Base-by-base conservation (phyloP, 2,797 vertebrate species). In the Phoxinus dragarum region DNA sequence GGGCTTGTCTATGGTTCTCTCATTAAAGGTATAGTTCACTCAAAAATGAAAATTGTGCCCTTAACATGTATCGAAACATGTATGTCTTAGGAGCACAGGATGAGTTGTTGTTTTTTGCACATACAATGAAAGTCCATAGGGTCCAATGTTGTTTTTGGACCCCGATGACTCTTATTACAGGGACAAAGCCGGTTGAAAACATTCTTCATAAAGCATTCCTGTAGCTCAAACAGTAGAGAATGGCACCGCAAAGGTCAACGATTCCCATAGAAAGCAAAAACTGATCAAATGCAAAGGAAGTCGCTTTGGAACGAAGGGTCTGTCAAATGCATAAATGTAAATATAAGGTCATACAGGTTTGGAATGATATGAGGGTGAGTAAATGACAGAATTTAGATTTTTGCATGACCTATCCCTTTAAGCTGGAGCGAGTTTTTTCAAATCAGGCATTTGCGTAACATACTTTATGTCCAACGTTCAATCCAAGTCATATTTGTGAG, bases 1-100 rank as follows among this genome's bases (percentile, higher is more conserved):
- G 16, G 38, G 52, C 47, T 77, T 77, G 23, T 84, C 40, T 16
- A 2, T 52, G 71, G 31, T 47, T 83, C 21, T 49, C 19, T 75
- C 38, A 79, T 79, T 79, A 44, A 79, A 64, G 76, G 59, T 34
- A 11, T 42, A 79, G 76, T 64, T 79, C 10, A 2, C n/a, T 44
- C 9, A 44, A 21, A 78, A 27, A 16, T n/a, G 0, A 11, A 42
- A 34, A 79, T 31, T 47, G 17, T 79, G 59, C 42, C 16, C 17
- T 61, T 77, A n/a, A 38, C 19, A 23, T 27, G 61, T 38, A 31
- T 61, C n/a, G 16, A 38, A 16, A n/a, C 52, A 21, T 56, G 74
- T 75, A 54, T 75, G 47, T 36, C 73, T 75, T 54, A 36, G 21
- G 17, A 75, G 54, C 47, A 23, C 31, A 52, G 47, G 21, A 59